Conservation (phyloP, 1,140 invertebrate species). For the Drosophila insularis region DNA sequence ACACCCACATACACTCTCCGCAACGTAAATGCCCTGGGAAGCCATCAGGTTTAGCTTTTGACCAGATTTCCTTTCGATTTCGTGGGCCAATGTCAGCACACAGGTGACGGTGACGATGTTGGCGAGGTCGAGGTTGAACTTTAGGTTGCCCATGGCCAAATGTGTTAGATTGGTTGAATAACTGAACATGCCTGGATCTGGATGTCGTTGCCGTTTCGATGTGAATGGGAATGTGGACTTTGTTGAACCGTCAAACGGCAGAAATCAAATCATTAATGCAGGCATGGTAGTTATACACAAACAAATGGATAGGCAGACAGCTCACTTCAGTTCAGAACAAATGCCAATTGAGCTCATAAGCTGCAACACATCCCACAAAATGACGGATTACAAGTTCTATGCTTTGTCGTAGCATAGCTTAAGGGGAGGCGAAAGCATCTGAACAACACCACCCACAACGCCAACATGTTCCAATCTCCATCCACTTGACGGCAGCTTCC, state of each 20-base stretch:
- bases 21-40: not conserved
- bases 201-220: too few species aligned
- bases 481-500: constrained; percentile 1
- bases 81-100: constrained; percentile 9
- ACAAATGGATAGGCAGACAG: constrained; percentile 5
- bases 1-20: not conserved
- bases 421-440: not conserved
- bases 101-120: not conserved
- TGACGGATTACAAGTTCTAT: constrained; percentile 32
- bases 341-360: constrained; percentile 30
- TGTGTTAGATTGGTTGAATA: not conserved
- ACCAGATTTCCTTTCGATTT: constrained; percentile 23
- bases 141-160: not conserved
- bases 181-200: not conserved
- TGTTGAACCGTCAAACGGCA: not conserved
- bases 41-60: constrained; percentile 15
- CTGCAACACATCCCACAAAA: constrained; percentile 27
- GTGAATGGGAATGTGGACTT: not conserved
- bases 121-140: constrained; percentile 1
- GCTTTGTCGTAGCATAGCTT: not conserved
- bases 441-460: not conserved
- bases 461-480: not conserved
- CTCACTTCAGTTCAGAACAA: constrained; percentile 5
- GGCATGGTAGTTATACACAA: not conserved
- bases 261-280: constrained; percentile 21